Evolutionary conservation across 2,888 invertebrate species (phyloP).

Genomic region (Pheosia tremula): DNA sequence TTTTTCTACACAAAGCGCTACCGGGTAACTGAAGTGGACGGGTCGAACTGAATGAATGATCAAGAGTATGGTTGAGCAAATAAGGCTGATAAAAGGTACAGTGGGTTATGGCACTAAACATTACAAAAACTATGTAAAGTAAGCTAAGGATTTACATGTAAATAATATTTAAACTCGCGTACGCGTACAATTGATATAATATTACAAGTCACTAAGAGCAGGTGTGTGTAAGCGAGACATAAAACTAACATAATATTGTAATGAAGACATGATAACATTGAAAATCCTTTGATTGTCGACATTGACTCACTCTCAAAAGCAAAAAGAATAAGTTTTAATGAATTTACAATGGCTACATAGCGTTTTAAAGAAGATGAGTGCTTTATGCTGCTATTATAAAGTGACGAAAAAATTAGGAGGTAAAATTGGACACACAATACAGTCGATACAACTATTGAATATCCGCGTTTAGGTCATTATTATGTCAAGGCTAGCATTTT

Average conservation of each 20-base stretch:
- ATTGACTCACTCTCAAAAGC: background rate
- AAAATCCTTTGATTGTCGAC: background rate
- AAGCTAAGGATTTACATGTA: constrained; percentile 33
- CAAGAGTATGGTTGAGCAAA: constrained; percentile 61
- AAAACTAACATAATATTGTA: background rate
- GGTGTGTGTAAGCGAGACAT: too few species aligned
- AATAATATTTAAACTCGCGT: background rate
- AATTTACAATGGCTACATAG: too few species aligned
- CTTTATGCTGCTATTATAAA: too few species aligned
- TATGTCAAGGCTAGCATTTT: too few species aligned
- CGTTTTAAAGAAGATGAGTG: too few species aligned
- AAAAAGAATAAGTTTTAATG: too few species aligned
- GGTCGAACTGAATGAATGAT: constrained; percentile 49
- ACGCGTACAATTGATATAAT: background rate
- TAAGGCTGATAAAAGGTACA: constrained; percentile 49
- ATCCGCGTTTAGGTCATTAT: too few species aligned
- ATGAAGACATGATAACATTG: background rate
- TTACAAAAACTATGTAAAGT: constrained; percentile 47
- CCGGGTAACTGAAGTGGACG: constrained; percentile 66
- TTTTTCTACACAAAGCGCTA: constrained; percentile 48
- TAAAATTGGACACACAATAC: too few species aligned
- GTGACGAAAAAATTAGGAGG: too few species aligned
- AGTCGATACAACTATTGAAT: too few species aligned
- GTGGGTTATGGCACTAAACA: constrained; percentile 68
- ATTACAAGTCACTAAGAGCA: background rate